phyloP scores from a whole-genome alignment of 2,888 invertebrate genomes.

The Helicoverpa assulta region DNA sequence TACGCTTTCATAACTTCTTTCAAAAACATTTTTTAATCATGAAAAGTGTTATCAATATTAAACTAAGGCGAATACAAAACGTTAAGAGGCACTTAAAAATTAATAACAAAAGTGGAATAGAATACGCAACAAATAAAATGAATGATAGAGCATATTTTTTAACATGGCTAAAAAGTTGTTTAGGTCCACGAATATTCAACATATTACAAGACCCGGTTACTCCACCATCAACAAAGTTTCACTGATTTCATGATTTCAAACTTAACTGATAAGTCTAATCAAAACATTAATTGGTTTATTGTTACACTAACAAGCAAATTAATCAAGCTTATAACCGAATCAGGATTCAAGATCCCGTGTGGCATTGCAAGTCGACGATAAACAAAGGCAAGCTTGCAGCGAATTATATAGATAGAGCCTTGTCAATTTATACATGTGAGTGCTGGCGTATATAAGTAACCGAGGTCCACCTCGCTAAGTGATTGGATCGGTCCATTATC shows the following conservation, averaged over 20 bases:
- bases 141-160: too few species aligned
- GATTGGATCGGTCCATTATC: conserved; percentile 84
- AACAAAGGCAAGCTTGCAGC: conserved; percentile 69
- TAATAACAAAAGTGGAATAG: too few species aligned
- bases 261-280: conserved; percentile 20
- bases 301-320: conserved; percentile 38
- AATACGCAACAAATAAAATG: too few species aligned
- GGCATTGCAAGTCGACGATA: conserved; percentile 69
- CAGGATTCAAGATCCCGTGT: conserved; percentile 62
- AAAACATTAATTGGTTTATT: conserved; percentile 38
- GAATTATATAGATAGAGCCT: conserved; percentile 62
- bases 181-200: too few species aligned
- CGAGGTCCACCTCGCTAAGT: conserved; percentile 80
- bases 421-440: conserved; percentile 66
- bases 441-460: conserved; percentile 70
- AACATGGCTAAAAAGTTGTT: too few species aligned
- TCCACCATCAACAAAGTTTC: not conserved
- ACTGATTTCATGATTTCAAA: not conserved
- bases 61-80: not conserved
- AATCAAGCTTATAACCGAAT: conserved; percentile 53
- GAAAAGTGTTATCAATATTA: conserved; percentile 22
- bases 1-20: conserved; percentile 32
- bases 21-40: conserved; percentile 30
- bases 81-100: not conserved
- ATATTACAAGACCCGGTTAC: not conserved